Percentiles rank a stretch among this genome's conserved stretches.
These are phyloP conservation scores for Chitala chitala DNA, from an alignment of 2,113 vertebrate genomes.

Conservation along the genomic window DNA sequence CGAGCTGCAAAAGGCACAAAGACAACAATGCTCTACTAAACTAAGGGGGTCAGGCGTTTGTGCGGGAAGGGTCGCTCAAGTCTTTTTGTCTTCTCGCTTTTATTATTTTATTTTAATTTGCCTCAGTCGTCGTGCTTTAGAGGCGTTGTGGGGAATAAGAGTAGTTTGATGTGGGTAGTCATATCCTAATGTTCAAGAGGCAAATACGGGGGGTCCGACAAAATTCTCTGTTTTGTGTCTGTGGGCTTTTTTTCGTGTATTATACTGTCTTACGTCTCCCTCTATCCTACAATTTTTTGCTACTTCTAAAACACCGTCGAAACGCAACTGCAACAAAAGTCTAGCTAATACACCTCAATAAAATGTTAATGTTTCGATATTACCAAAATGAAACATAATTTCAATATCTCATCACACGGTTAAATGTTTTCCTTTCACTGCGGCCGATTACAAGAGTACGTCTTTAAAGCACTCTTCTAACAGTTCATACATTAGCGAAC, in stretches of 20 bases:
- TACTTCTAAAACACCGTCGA: not conserved
- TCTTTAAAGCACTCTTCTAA: too few species aligned
- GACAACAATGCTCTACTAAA: slow-evolving; percentile 50
- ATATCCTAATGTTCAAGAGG: slow-evolving; percentile 8
- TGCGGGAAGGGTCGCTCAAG: slow-evolving; percentile 45
- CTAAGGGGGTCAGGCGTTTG: too few species aligned
- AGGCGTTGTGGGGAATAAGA: slow-evolving; percentile 3
- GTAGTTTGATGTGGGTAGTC: not conserved
- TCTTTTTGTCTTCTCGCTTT: slow-evolving; percentile 51
- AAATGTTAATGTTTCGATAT: too few species aligned
- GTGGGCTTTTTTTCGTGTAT: not conserved
- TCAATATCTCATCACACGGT: too few species aligned
- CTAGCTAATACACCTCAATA: too few species aligned
- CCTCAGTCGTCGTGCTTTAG: not conserved
- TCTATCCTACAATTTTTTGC: not conserved
- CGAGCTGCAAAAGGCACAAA: slow-evolving; percentile 36
- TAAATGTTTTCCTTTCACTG: too few species aligned
- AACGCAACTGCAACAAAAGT: too few species aligned
- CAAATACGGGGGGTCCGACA: not conserved
- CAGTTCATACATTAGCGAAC: not conserved
- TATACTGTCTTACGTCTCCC: not conserved
- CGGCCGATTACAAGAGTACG: too few species aligned
- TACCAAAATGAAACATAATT: too few species aligned
- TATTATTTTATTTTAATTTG: slow-evolving; percentile 40
- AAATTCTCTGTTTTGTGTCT: not conserved